These are phyloP conservation scores for Copidosoma floridanum DNA, from an alignment of 1,140 invertebrate species.

Conservation along the genomic window DNA sequence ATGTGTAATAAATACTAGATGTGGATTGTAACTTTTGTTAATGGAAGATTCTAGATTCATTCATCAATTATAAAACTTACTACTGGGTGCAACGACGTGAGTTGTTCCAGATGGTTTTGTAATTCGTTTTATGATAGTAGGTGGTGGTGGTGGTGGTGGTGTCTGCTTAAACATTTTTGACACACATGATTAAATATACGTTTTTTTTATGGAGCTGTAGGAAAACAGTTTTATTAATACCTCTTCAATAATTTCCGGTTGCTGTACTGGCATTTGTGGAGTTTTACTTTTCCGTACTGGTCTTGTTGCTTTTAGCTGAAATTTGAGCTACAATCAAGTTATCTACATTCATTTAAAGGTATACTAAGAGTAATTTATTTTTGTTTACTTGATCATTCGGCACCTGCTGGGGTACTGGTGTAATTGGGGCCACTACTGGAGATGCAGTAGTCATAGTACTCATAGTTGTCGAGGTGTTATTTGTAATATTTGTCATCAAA, in stretches of 20 bases:
- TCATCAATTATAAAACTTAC: slow-evolving; percentile 14
- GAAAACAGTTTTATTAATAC: slow-evolving; percentile 29
- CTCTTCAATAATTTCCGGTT: slow-evolving; percentile 48
- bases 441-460: slow-evolving; percentile 21
- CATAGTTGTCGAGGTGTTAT: slow-evolving; percentile 21
- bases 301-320: slow-evolving; percentile 36
- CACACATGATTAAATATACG: too few species aligned
- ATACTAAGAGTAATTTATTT: too few species aligned
- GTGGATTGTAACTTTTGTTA: too few species aligned
- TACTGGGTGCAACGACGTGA: slow-evolving; percentile 40
- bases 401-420: slow-evolving; percentile 28
- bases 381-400: too few species aligned
- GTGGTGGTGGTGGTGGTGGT: slow-evolving; percentile 8
- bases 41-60: too few species aligned
- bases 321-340: slow-evolving; percentile 12
- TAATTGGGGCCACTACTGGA: slow-evolving; percentile 26
- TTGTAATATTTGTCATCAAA: slow-evolving; percentile 20
- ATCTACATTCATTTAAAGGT: not conserved
- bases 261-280: slow-evolving; percentile 34
- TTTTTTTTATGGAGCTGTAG: too few species aligned
- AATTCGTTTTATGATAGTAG: slow-evolving; percentile 17
- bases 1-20: not conserved
- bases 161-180: not conserved
- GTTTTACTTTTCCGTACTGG: slow-evolving; percentile 36
- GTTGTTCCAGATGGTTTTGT: slow-evolving; percentile 27